These are phyloP conservation scores for Phanerotoma sp. DNA, from an alignment of 2,888 invertebrate species.

Conservation along the genomic window DNA sequence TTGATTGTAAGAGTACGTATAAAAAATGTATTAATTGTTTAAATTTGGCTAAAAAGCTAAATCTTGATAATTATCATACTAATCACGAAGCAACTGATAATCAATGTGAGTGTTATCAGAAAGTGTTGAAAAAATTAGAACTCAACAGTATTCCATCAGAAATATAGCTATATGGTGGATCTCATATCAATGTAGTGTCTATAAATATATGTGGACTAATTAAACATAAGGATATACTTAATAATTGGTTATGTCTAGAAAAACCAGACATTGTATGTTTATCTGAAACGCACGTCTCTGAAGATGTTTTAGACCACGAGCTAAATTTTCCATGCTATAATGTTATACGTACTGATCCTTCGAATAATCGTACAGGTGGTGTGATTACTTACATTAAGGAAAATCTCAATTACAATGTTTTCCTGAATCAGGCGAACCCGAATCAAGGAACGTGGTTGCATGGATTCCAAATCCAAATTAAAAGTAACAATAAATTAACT, in stretches of 20 bases:
- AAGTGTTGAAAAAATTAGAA: conserved; percentile 5
- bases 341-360: background rate
- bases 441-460: background rate
- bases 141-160: background rate
- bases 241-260: background rate
- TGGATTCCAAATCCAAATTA: background rate
- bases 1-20: conserved; percentile 8
- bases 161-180: background rate
- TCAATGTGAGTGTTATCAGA: conserved; percentile 10
- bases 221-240: conserved; percentile 6
- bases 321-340: background rate
- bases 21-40: conserved; percentile 26
- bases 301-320: background rate
- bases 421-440: background rate
- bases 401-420: background rate
- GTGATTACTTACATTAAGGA: background rate
- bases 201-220: conserved; percentile 12
- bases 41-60: conserved; percentile 10
- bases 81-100: conserved; percentile 17
- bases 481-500: background rate
- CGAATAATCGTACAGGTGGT: conserved; percentile 9
- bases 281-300: background rate
- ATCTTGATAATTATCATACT: conserved; percentile 3
- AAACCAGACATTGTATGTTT: background rate
- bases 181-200: background rate